Conservation (phyloP, 2,113 vertebrate genomes). For the Octodon degus region DNA sequence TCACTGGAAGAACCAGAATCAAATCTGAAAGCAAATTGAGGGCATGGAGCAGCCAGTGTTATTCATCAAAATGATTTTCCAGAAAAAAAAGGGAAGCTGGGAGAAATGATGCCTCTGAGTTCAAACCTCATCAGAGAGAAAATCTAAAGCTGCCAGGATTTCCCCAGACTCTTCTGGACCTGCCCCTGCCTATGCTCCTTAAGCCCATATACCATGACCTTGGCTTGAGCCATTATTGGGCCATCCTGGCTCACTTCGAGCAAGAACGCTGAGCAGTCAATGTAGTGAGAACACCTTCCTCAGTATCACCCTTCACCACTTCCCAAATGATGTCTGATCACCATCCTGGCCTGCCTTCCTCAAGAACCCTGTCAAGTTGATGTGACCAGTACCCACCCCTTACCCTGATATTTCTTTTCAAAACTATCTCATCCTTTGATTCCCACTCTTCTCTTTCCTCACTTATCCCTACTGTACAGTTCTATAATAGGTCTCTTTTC, state of each 20-base stretch:
- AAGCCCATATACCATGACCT: not conserved
- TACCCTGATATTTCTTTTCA: not conserved
- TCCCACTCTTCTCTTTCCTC: not conserved
- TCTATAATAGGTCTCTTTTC: not conserved
- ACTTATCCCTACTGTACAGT: not conserved
- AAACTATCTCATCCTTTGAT: not conserved
- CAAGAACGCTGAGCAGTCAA: not conserved
- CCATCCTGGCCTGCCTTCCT: not conserved
- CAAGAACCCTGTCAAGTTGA: not conserved
- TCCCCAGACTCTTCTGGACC: not conserved
- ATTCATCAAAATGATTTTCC: conserved; percentile 36
- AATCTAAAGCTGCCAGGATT: not conserved
- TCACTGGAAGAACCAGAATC: not conserved
- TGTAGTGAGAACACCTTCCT: not conserved
- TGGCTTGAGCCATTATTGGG: not conserved
- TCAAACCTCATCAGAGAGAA: not conserved
- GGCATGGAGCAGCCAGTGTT: not conserved
- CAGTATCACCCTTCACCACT: not conserved
- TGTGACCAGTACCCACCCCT: not conserved
- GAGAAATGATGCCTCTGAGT: not conserved
- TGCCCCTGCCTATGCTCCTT: not conserved
- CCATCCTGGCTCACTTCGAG: fast-evolving
- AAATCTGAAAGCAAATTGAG: not conserved
- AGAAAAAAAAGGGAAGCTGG: not conserved
- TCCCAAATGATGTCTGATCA: not conserved